A percentile compares a stretch with the other conserved stretches of the same genome.
phyloP scores from a whole-genome alignment of 2,113 vertebrate species.

The Mohoua ochrocephala region DNA sequence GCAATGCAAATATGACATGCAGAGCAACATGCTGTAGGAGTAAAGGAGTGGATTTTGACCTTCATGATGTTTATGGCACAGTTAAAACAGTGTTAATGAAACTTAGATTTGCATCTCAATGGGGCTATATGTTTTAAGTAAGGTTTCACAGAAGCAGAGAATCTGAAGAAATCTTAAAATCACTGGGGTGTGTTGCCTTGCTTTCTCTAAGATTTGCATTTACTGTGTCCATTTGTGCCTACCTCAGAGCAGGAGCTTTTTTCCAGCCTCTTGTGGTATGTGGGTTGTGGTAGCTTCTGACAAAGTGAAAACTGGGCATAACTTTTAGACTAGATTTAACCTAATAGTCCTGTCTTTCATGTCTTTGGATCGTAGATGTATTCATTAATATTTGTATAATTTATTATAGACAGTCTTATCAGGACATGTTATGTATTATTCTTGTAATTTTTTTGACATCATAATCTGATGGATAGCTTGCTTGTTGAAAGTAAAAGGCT shows the following conservation, averaged over 20 bases:
- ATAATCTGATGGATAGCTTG: not conserved
- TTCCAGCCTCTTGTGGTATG: not conserved
- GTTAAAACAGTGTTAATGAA: not conserved
- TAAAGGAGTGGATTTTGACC: not conserved
- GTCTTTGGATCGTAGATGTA: not conserved
- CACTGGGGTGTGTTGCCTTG: fast-evolving
- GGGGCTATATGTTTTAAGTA: not conserved
- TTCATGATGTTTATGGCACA: not conserved
- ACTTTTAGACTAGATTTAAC: not conserved
- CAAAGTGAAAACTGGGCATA: not conserved
- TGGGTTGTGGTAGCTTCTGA: not conserved
- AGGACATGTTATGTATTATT: not conserved
- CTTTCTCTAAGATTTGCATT: not conserved
- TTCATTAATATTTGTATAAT: not conserved
- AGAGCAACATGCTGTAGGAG: not conserved
- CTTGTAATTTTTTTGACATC: not conserved
- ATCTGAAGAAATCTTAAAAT: not conserved
- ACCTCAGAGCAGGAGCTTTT: not conserved
- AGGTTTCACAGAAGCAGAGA: not conserved
- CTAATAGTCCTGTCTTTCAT: not conserved
- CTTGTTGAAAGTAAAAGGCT: not conserved
- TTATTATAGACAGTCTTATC: not conserved
- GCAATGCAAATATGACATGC: not conserved
- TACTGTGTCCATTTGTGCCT: not conserved
- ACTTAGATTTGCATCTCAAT: not conserved